Conservation (phyloP, 1,140 invertebrate species). For the Drosophila carrolli region DNA sequence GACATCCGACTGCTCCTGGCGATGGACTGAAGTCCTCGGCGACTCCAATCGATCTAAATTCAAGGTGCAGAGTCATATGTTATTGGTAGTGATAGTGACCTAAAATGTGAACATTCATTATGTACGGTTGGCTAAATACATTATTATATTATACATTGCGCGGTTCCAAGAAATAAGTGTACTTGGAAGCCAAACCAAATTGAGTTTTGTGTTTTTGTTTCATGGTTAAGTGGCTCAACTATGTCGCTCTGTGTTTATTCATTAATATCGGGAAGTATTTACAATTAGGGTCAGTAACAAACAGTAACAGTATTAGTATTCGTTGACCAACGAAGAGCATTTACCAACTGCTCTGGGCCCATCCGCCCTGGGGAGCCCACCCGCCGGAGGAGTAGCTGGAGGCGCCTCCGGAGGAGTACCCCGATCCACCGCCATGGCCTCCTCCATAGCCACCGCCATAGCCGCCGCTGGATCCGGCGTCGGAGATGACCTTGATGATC, state of each 20-base stretch:
- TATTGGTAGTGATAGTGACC: no score
- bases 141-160: no score
- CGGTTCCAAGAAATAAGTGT: no score
- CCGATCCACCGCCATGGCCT: no score
- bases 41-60: no score
- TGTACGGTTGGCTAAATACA: no score
- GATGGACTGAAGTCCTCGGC: not conserved
- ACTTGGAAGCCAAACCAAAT: no score
- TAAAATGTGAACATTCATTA: no score
- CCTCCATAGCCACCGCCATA: slow-evolving; percentile 31
- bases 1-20: slow-evolving; percentile 87
- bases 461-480: slow-evolving; percentile 47
- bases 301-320: not conserved
- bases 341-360: slow-evolving; percentile 65
- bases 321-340: not conserved
- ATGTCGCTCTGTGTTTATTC: slow-evolving; percentile 3
- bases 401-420: slow-evolving; percentile 4
- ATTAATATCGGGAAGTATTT: slow-evolving; percentile 19
- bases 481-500: slow-evolving; percentile 63
- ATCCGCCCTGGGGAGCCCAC: slow-evolving; percentile 64
- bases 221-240: not conserved
- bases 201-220: no score
- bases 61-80: no score
- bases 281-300: slow-evolving; percentile 18
- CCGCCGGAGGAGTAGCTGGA: slow-evolving; percentile 46